phyloP scores from a whole-genome alignment of 2,888 invertebrate genomes.

The Tetrapedia diversipes region DNA sequence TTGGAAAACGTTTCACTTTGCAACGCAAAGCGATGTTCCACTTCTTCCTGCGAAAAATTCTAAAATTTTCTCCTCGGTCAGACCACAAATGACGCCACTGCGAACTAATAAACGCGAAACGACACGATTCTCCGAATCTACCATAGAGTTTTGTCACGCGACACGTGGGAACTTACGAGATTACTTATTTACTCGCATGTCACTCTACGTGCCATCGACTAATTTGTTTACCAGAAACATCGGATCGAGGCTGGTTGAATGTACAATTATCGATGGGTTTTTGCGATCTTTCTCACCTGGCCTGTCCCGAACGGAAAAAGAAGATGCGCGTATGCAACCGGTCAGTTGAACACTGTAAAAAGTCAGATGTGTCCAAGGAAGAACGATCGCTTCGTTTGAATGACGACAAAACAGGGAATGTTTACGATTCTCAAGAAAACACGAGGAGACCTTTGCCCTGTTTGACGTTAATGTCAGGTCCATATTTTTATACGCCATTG shows the following conservation, averaged over 20 bases:
- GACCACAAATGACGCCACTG: not conserved
- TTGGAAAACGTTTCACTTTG: too few species aligned
- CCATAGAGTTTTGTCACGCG: not conserved
- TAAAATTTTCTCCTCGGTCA: too few species aligned
- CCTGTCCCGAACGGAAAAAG: not conserved
- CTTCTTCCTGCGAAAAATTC: too few species aligned
- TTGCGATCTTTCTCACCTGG: not conserved
- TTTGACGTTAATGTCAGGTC: not conserved
- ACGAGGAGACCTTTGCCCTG: too few species aligned
- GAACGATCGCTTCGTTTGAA: not conserved
- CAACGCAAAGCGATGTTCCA: too few species aligned
- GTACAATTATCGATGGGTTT: constrained; percentile 1
- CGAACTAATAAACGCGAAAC: not conserved
- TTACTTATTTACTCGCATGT: too few species aligned
- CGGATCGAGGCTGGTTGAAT: not conserved
- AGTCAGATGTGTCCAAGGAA: not conserved
- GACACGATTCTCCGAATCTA: too few species aligned
- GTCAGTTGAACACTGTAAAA: not conserved
- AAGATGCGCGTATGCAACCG: too few species aligned
- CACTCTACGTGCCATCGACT: not conserved
- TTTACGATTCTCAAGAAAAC: not conserved
- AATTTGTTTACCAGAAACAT: constrained; percentile 19
- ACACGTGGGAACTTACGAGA: not conserved
- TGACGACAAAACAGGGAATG: not conserved
- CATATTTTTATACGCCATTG: not conserved